Percentiles rank a stretch among this genome's conserved stretches.
Conservation (phyloP, 2,113 vertebrate genomes). For the Arothron firmamentum region DNA sequence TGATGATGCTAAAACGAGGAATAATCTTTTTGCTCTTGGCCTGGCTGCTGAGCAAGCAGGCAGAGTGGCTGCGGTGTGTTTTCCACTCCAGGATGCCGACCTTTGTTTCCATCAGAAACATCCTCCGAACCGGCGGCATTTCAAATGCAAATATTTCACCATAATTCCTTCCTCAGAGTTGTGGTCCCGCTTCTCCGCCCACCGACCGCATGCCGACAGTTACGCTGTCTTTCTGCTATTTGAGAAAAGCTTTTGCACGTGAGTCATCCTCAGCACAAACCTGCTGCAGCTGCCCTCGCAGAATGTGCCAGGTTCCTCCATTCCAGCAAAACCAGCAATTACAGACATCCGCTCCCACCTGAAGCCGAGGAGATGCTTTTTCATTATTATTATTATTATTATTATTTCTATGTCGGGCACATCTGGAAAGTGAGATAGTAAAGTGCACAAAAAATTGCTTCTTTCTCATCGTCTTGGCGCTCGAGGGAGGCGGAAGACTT, state of each 20-base stretch:
- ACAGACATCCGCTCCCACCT: constrained; percentile 11
- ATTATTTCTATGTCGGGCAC: constrained; percentile 12
- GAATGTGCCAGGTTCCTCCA: constrained; percentile 32
- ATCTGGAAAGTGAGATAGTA: constrained; percentile 2
- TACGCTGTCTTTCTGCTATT: constrained; percentile 10
- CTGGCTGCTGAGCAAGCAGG: too few species aligned
- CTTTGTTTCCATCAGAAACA: too few species aligned
- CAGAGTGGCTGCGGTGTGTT: too few species aligned
- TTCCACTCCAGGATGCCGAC: too few species aligned
- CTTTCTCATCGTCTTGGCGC: constrained; percentile 10
- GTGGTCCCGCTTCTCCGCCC: background rate
- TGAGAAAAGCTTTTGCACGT: constrained; percentile 11
- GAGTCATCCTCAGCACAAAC: constrained; percentile 39
- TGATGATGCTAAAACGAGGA: too few species aligned
- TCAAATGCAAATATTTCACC: background rate
- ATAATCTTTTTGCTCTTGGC: too few species aligned
- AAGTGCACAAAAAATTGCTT: background rate
- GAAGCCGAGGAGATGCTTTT: background rate
- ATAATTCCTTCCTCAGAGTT: too few species aligned
- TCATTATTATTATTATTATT: too few species aligned
- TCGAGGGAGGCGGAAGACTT: constrained; percentile 60
- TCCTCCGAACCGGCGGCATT: too few species aligned
- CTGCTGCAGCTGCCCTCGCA: constrained; percentile 16
- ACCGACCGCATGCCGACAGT: background rate
- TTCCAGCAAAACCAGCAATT: constrained; percentile 33